phyloP scores from a whole-genome alignment of 2,797 vertebrate genomes.

The Argyrosomus regius region DNA sequence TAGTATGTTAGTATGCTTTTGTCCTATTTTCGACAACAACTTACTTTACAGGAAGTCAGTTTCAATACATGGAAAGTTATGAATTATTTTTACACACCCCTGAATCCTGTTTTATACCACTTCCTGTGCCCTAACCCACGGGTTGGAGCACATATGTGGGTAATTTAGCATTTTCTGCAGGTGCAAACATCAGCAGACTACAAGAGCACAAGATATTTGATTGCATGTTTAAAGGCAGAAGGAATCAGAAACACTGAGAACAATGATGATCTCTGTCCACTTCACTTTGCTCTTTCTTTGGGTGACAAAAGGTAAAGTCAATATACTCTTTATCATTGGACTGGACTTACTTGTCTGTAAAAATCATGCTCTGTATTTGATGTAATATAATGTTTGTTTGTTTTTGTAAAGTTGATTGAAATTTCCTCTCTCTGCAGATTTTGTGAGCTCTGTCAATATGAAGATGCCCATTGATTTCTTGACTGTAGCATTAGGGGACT shows the following conservation, averaged over 20 bases:
- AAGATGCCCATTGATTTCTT: constrained; percentile 35
- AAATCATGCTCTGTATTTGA: too few species aligned
- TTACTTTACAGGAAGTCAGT: constrained; percentile 56
- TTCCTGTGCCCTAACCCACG: constrained; percentile 65
- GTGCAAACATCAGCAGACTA: constrained; percentile 50
- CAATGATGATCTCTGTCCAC: constrained; percentile 57
- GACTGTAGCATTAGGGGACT: constrained; percentile 63
- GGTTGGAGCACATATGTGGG: constrained; percentile 21
- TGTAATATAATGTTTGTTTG: too few species aligned
- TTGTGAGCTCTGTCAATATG: constrained; percentile 32
- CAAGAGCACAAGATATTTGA: constrained; percentile 20
- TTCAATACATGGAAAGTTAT: constrained; percentile 67
- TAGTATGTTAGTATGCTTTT: neutral
- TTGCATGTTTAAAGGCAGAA: constrained; percentile 24
- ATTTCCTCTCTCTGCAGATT: constrained; percentile 68
- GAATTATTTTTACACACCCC: constrained; percentile 46
- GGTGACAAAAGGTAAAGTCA: constrained; percentile 73
- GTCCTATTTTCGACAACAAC: constrained; percentile 19
- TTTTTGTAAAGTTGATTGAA: neutral
- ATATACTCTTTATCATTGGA: constrained; percentile 5
- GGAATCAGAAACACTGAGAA: constrained; percentile 17
- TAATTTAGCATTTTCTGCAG: constrained; percentile 46
- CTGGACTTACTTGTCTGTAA: neutral
- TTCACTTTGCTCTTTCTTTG: constrained; percentile 68
- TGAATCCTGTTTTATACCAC: constrained; percentile 61